Evolutionary conservation across 92 coral and sea anemone genomes (phyloP).

Genomic region (Epizoanthus scotinus): DNA sequence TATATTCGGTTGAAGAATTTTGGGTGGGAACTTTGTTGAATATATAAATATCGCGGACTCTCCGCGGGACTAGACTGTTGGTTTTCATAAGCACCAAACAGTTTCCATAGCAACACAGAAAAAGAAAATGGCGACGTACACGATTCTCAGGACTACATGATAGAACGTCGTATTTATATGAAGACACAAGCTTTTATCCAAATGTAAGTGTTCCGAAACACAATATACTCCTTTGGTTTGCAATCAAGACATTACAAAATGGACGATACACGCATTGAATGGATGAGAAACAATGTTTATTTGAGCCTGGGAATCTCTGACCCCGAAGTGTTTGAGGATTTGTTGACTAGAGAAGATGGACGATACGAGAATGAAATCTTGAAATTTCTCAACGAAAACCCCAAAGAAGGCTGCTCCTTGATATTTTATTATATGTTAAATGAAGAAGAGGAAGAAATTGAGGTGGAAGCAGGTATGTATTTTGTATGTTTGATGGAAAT

Average conservation of each 20-base stretch:
- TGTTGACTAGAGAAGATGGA: slow-evolving; percentile 94
- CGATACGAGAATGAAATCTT: slow-evolving; percentile 85
- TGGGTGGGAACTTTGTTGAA: too few relatives aligned
- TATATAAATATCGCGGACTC: too few relatives aligned
- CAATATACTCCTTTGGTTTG: not conserved
- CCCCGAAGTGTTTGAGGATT: slow-evolving; percentile 96
- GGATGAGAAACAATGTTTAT: slow-evolving; percentile 93
- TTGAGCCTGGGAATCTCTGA: slow-evolving; percentile 92
- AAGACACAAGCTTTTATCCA: not conserved
- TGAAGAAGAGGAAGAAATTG: slow-evolving; percentile 98
- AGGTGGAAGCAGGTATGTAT: slow-evolving; percentile 94
- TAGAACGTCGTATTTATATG: not conserved
- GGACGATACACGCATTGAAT: slow-evolving; percentile 98
- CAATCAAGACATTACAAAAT: slow-evolving; percentile 30
- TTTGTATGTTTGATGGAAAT: slow-evolving; percentile 1
- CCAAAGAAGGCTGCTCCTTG: slow-evolving; percentile 89
- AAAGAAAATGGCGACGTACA: slow-evolving; percentile 36
- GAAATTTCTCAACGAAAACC: slow-evolving; percentile 91
- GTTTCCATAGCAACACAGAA: slow-evolving; percentile 35
- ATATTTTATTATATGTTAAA: slow-evolving; percentile 86
- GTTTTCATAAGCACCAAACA: not conserved
- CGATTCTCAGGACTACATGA: not conserved
- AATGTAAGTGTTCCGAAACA: not conserved
- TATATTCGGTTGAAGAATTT: too few relatives aligned
- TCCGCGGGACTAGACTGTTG: too few relatives aligned